Percentiles rank a stretch among this genome's conserved stretches.
Conservation (phyloP, 2,888 invertebrate species). For the Caenorhabditis plicata region DNA sequence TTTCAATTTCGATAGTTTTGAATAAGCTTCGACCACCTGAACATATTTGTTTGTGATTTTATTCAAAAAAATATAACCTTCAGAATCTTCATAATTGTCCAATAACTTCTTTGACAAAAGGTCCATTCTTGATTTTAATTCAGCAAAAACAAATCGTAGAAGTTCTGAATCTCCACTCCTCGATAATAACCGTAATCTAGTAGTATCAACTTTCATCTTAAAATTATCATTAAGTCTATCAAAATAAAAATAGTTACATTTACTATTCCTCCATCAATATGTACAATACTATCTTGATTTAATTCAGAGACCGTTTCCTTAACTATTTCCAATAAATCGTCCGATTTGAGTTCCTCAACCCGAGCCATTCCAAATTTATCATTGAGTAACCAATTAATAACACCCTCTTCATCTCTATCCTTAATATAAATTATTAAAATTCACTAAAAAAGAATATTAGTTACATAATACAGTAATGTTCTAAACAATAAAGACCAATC, state of each 20-base stretch:
- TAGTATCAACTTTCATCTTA: too few species aligned
- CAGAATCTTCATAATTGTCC: too few species aligned
- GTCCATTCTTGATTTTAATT: constrained; percentile 1
- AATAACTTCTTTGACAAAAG: constrained; percentile 4
- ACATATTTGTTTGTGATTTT: too few species aligned
- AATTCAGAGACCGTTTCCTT: not conserved
- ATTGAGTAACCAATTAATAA: constrained; percentile 24
- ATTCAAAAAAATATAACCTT: too few species aligned
- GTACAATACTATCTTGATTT: not conserved
- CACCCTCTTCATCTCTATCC: constrained; percentile 8
- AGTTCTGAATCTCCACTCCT: constrained; percentile 4
- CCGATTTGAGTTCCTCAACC: not conserved
- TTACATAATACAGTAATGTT: not conserved
- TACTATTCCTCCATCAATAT: not conserved
- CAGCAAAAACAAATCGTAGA: constrained; percentile 4
- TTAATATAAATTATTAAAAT: not conserved
- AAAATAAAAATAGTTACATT: not conserved
- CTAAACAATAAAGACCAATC: constrained; percentile 3
- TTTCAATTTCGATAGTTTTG: too few species aligned
- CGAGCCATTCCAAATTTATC: constrained; percentile 7
- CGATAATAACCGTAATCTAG: too few species aligned
- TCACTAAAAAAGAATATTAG: not conserved
- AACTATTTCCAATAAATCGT: not conserved
- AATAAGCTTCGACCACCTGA: too few species aligned
- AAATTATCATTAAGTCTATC: not conserved